These are phyloP conservation scores for Drosophila kambysellisi DNA, from an alignment of 2,888 invertebrate genomes.

Conservation along the genomic window DNA sequence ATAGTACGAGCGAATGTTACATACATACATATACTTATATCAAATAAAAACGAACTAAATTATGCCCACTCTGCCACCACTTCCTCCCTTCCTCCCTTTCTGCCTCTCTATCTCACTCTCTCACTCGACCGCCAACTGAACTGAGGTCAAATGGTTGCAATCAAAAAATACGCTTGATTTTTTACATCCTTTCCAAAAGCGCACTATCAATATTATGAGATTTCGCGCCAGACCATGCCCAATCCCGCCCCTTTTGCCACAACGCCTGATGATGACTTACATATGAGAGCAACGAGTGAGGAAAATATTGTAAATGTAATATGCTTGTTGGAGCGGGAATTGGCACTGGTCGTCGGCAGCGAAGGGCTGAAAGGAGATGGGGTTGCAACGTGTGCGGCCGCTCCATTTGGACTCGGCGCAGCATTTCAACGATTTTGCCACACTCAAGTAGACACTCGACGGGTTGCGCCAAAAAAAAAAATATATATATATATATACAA, in stretches of 20 bases:
- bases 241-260: neutral
- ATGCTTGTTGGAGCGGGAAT: conserved; percentile 55
- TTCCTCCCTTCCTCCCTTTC: neutral
- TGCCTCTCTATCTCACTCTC: neutral
- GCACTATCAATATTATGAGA: conserved; percentile 77
- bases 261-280: conserved; percentile 27
- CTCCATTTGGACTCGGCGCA: conserved; percentile 36
- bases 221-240: conserved; percentile 44
- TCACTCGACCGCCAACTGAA: neutral
- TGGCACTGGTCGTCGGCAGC: neutral
- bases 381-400: conserved; percentile 31
- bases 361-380: neutral
- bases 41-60: conserved; percentile 46
- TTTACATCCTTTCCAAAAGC: conserved; percentile 50
- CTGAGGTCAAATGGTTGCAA: conserved; percentile 60
- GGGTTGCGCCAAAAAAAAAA: conserved; percentile 41
- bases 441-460: conserved; percentile 64
- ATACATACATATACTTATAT: conserved; percentile 4
- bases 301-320: conserved; percentile 79
- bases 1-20: conserved; percentile 6
- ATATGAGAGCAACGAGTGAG: conserved; percentile 39
- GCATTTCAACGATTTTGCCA: conserved; percentile 64
- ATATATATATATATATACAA: neutral
- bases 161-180: conserved; percentile 69
- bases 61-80: conserved; percentile 24